Base-by-base conservation (phyloP, 2,797 vertebrate species). In the Neomorphus geoffroyi region DNA sequence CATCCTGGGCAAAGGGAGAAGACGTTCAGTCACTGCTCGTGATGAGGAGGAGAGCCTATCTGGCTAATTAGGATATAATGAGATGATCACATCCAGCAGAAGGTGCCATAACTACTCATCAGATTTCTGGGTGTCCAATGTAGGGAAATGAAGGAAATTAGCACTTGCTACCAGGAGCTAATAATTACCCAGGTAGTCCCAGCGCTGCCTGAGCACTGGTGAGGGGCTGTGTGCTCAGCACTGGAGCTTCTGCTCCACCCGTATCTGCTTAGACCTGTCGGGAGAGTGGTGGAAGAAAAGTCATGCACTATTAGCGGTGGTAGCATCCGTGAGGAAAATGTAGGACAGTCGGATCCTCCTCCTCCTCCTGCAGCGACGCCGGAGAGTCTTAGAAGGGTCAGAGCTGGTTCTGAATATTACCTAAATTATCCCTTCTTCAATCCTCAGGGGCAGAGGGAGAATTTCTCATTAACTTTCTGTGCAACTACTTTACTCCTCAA, bases 401-500 rank as follows among this genome's bases (percentile, higher is more conserved):
- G 64, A 92, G 80, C 83, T 43, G 64, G 60, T 80, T 95, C 93
- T 15, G 6, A 86, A 57, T 50, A 32, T 74, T 71, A 41, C 90
- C 92, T 79, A 85, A 93, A 92, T 95, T 94, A 94, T 94, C 80
- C 93, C 81, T 80, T 84, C 80, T 86, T 71, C 67, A 75, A 0
- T 85, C 90, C 88, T 93, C 58, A 26, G 91, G 86, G 83, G 70
- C 6, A 48, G 75, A 88, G 27, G 41, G 62, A 89, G 70, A 73
- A 93, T 91, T 92, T 95, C 92, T 97, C 96, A 96, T 97, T 96
- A 95, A 94, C 57, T 96, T 95, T 84, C 66, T 77, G 33, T 74
- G 61, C 86, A 74, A 51, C 57, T 89, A 2, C 84, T 89, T 91
- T 88, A 78, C 32, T 95, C 90, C 90, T 92, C 50, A 43, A 93